Evolutionary conservation across 2,888 invertebrate species (phyloP).

Genomic region (Eucera pruinosa): DNA sequence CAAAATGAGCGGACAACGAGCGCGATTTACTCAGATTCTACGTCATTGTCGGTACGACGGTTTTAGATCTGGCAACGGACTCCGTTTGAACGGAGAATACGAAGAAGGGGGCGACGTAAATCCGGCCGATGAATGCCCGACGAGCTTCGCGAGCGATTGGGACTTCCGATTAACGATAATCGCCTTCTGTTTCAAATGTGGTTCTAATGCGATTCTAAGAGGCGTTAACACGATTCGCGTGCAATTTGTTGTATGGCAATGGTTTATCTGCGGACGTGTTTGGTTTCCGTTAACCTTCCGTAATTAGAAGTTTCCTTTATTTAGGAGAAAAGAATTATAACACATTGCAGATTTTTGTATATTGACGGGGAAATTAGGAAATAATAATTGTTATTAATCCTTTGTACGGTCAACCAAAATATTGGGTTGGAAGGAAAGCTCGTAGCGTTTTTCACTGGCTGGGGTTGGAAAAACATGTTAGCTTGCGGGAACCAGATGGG

Average conservation of each 20-base stretch:
- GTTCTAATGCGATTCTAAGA: slow-evolving; percentile 10
- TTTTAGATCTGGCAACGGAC: slow-evolving; percentile 82
- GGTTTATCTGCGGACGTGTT: background rate
- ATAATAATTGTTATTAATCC: too few species aligned
- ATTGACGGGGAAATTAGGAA: too few species aligned
- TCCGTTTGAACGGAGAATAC: slow-evolving; percentile 63
- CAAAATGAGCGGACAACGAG: slow-evolving; percentile 59
- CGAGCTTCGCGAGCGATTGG: slow-evolving; percentile 44
- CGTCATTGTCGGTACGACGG: slow-evolving; percentile 81
- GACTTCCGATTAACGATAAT: slow-evolving; percentile 59
- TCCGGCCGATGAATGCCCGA: slow-evolving; percentile 54
- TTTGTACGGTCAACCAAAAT: too few species aligned
- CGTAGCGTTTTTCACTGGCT: too few species aligned
- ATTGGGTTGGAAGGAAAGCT: too few species aligned
- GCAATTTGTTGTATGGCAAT: too few species aligned
- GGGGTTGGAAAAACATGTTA: too few species aligned
- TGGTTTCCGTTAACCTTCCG: background rate
- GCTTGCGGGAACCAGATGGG: too few species aligned
- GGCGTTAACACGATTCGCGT: background rate
- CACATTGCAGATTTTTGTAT: too few species aligned
- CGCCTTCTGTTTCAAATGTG: slow-evolving; percentile 1
- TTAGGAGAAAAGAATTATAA: too few species aligned
- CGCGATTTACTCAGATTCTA: slow-evolving; percentile 78
- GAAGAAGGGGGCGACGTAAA: slow-evolving; percentile 55
- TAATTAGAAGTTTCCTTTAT: too few species aligned